Base-by-base conservation (phyloP, 2,888 invertebrate species). In the Villa cingulata region DNA sequence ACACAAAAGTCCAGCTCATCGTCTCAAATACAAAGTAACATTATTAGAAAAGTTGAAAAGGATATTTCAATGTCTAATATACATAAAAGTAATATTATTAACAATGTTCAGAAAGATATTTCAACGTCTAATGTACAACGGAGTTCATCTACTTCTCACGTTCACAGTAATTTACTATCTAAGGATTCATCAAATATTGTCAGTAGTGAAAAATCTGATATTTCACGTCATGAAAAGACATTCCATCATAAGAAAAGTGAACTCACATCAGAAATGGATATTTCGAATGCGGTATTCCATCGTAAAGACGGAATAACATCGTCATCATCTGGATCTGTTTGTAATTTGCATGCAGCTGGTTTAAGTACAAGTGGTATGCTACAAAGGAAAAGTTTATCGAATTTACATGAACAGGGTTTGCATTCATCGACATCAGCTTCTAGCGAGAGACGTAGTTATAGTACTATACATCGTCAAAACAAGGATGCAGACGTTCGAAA, bases 341-440 rank as follows among this genome's bases (percentile, higher is more conserved):
- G 84, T 66, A 81, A 82, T 2, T 70, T 81, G 6, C 84, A 85
- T 59, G 78, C 81, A 1, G 77, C 81, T 1, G 52, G 55, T 47
- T 20, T 57, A n/a, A 79, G 80, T 56, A 77, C 82, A 0, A 78
- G 83, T 1, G 46, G 46, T 1, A 36, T 46, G 37, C 82, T 84
- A 53, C 86, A 86, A 65, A 75, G 84, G 44, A 86, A 85, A 63
- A 87, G 86, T 49, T 83, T 87, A 50, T 78, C 80, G 20, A 87
- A 87, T 61, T 71, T 88, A 2, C 80, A 83, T 48, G 86, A 86
- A 52, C 80, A 78, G 55, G 80, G 80, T 12, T 78, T 80, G 57
- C 80, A 77, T 57, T 80, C 78, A 54, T 75, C 79, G 2, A 74
- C 77, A 1, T 80, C 80, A 51, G 80, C 76, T 56, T 75, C 72